phyloP scores from a whole-genome alignment of 2,797 vertebrate species.

The Molossus molossus region DNA sequence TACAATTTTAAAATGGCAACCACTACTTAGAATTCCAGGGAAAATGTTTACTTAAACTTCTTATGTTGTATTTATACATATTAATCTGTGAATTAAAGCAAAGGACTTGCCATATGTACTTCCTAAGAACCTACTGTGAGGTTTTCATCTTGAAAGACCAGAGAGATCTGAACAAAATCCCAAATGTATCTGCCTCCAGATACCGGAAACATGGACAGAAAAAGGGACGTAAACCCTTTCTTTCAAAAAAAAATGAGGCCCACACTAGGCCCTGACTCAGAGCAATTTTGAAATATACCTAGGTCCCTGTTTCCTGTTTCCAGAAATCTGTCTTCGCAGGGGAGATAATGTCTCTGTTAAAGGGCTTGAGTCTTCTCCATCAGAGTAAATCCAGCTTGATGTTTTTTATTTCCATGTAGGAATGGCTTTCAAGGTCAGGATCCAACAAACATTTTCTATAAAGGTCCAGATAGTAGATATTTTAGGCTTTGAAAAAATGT shows the following conservation, averaged over 20 bases:
- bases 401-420: not conserved
- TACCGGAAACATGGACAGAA: too few relatives aligned
- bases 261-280: not conserved
- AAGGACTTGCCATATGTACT: not conserved
- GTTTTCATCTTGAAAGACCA: not conserved
- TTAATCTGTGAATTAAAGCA: not conserved
- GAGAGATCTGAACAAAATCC: not conserved
- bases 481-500: not conserved
- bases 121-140: fast-evolving
- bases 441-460: not conserved
- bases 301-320: not conserved
- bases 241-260: not conserved
- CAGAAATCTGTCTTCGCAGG: not conserved
- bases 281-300: not conserved
- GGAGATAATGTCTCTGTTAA: not conserved
- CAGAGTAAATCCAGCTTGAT: too few relatives aligned
- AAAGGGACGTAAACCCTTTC: not conserved
- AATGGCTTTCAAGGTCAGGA: not conserved
- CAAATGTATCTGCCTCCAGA: not conserved
- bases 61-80: not conserved
- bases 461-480: not conserved
- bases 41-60: not conserved
- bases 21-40: not conserved
- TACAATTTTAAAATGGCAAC: not conserved
- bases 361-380: not conserved